Conservation (phyloP, 2,888 invertebrate species). For the Furcula furcula region DNA sequence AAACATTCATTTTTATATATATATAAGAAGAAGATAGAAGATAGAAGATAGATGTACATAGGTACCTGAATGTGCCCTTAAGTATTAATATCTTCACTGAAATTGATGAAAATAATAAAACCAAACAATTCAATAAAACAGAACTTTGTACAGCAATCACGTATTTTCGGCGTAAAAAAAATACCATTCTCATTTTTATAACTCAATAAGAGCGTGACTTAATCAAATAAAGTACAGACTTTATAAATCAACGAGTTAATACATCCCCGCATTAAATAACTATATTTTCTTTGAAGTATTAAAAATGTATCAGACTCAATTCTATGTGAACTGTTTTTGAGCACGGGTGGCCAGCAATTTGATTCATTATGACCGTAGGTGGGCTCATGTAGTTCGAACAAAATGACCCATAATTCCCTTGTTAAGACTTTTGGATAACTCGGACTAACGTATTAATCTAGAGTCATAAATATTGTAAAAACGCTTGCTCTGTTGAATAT, state of each 20-base stretch:
- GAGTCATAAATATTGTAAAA: constrained; percentile 55
- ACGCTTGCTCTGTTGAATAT: constrained; percentile 31
- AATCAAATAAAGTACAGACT: constrained; percentile 45
- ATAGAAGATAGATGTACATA: no score
- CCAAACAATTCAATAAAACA: constrained; percentile 27
- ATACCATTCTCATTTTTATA: constrained; percentile 38
- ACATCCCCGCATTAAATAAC: constrained; percentile 37
- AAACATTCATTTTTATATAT: no score
- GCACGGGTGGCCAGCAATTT: constrained; percentile 69
- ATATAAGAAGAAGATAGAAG: no score
- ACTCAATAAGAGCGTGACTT: constrained; percentile 46
- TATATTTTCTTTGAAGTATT: constrained; percentile 42
- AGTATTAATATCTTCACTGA: constrained; percentile 11
- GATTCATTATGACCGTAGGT: constrained; percentile 69
- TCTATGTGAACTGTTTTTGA: constrained; percentile 45
- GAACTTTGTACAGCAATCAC: constrained; percentile 23
- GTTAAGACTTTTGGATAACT: constrained; percentile 63
- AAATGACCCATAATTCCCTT: constrained; percentile 76
- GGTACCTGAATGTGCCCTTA: no score
- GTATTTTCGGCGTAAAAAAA: constrained; percentile 25
- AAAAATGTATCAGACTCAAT: constrained; percentile 50
- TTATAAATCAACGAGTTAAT: constrained; percentile 44
- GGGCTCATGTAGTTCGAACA: constrained; percentile 60
- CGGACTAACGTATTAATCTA: constrained; percentile 65
- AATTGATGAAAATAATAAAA: constrained; percentile 26